Percentiles rank a stretch among this genome's conserved stretches.
phyloP scores from a whole-genome alignment of 1,140 invertebrate genomes.

The Drosophila mauritiana region DNA sequence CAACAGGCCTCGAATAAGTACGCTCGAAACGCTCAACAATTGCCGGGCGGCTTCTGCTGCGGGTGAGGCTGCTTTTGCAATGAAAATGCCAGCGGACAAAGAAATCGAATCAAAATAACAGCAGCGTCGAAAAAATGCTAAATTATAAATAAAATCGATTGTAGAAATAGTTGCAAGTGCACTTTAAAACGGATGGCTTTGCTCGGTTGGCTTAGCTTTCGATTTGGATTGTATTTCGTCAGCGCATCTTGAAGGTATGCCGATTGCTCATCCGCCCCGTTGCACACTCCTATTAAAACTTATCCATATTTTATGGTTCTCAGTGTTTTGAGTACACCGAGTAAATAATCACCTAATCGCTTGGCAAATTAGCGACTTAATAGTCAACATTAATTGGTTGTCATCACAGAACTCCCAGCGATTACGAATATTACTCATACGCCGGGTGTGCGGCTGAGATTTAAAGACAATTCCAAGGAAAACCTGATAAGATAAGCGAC shows the following conservation, averaged over 20 bases:
- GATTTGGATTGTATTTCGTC: constrained; percentile 28
- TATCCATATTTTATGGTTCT: neutral
- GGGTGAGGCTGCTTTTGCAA: constrained; percentile 43
- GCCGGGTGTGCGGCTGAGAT: constrained; percentile 40
- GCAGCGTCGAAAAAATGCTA: constrained; percentile 21
- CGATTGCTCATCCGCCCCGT: constrained; percentile 50
- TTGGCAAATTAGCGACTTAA: constrained; percentile 44
- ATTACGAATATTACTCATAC: constrained; percentile 59
- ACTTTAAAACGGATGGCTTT: constrained; percentile 56
- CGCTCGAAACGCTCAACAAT: constrained; percentile 31
- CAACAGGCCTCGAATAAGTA: constrained; percentile 43
- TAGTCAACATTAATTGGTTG: constrained; percentile 17
- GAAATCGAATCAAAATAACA: constrained; percentile 40
- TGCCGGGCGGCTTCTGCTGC: constrained; percentile 35
- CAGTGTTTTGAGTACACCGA: neutral
- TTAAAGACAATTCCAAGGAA: constrained; percentile 57
- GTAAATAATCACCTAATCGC: constrained; percentile 16
- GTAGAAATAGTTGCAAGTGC: constrained; percentile 69
- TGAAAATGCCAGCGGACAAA: constrained; percentile 47
- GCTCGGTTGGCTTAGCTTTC: constrained; percentile 61
- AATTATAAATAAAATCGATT: constrained; percentile 41
- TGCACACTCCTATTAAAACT: neutral
- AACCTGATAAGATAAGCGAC: constrained; percentile 36
- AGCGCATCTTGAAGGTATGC: constrained; percentile 9
- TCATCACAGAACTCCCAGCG: constrained; percentile 7